Evolutionary conservation across 2,888 invertebrate species (phyloP), one percentile per base, ranked within the genome.

Genomic region (Tiphia femorata): DNA sequence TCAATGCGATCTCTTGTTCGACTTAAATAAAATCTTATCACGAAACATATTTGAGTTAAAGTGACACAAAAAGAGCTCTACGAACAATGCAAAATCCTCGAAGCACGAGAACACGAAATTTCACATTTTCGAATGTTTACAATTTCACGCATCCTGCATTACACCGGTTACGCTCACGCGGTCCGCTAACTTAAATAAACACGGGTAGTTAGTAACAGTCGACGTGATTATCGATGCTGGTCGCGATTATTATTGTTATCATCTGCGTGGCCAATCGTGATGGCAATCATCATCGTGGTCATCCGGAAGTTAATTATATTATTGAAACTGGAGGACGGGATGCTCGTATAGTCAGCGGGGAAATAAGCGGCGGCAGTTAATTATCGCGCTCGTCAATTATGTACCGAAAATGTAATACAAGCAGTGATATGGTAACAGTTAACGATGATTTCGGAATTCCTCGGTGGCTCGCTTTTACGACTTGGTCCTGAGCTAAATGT

Each of bases 401-500:
- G 14, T 44, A 14, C 17, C 19, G 12, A 44, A 19, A 44, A 30
- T 19, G 29, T 12, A 20, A 27, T 3, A 21, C 20, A 25, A n/a
- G n/a, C 12, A 37, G 42, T 37, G 23, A 43, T 37, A 38, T 17
- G 33, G 7, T 20, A 17, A 29, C n/a, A 8, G 16, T 10, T 25
- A 17, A 27, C 29, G 17, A 46, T 7, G 33, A 57, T 43, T 29
- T 33, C 35, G 23, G 21, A 37, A 49, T 47, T 54, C 44, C 42
- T 12, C 14, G 6, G 41, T 29, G 38, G 30, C n/a, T 33, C 54
- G 41, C 46, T 53, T n/a, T 33, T 33, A 33, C 33, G 55, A 61
- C 50, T 62, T 57, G 62, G 46, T 16, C 33, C 16, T 29, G n/a
- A n/a, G 35, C 20, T 19, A 20, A 38, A 44, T 19, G 43, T 16